A percentile compares a stretch with the other conserved stretches of the same genome.
Evolutionary conservation across 2,888 invertebrate genomes (phyloP).

Genomic region (Netelia virgata): DNA sequence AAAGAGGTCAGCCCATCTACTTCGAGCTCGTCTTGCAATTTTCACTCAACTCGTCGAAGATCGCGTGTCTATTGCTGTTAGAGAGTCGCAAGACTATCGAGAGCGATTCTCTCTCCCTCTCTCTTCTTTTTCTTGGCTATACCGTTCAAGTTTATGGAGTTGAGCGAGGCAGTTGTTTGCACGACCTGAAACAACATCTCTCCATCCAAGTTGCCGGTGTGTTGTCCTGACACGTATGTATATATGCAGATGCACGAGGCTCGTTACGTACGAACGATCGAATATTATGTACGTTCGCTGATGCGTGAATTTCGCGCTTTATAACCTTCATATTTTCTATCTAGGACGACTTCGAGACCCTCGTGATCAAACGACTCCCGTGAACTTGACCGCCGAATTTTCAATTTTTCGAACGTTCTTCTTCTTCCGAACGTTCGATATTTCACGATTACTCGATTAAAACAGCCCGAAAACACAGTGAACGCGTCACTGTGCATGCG

Average conservation of each 20-base stretch:
- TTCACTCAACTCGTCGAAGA: neutral
- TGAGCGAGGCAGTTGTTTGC: constrained; percentile 71
- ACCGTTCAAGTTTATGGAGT: constrained; percentile 33
- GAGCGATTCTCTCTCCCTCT: no score
- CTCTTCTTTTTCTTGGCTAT: neutral
- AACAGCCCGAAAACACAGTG: no score
- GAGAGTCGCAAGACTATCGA: neutral
- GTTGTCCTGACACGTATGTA: constrained; percentile 15
- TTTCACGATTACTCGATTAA: neutral
- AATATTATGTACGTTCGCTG: neutral
- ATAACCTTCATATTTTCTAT: neutral
- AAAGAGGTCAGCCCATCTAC: no score
- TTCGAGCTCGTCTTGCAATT: neutral
- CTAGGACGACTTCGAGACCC: neutral
- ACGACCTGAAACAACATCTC: constrained; percentile 74
- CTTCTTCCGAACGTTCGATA: neutral
- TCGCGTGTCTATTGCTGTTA: constrained; percentile 3
- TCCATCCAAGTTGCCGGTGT: constrained; percentile 12
- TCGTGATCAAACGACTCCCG: neutral
- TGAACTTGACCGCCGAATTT: neutral
- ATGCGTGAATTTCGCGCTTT: neutral
- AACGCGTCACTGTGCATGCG: no score
- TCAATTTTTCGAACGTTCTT: neutral
- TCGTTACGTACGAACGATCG: constrained; percentile 9
- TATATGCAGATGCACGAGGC: constrained; percentile 4